Conservation (phyloP, 2,888 invertebrate genomes). For the Baccha elongata region DNA sequence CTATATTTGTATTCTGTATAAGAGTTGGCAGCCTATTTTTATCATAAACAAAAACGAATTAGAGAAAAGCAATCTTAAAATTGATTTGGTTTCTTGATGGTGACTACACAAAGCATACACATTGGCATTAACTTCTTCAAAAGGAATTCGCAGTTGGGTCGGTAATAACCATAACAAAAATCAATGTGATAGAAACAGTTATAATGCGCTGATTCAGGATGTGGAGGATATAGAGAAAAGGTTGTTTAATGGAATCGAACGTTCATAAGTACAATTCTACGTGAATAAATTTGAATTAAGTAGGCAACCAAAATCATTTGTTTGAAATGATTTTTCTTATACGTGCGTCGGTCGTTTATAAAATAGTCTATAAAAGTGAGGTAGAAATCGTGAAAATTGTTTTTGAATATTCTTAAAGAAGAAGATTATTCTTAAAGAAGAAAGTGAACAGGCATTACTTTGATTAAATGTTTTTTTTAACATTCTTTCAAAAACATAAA, state of each 20-base stretch:
- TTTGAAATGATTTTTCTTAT: no score
- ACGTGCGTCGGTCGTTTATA: no score
- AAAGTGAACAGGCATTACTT: no score
- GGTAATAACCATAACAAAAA: background rate
- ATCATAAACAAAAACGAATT: slow-evolving; percentile 10
- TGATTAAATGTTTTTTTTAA: no score
- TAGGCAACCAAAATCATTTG: no score
- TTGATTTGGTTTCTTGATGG: background rate
- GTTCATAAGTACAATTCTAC: background rate
- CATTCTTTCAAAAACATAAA: no score
- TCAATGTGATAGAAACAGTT: background rate
- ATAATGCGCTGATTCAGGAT: background rate
- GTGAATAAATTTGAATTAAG: no score
- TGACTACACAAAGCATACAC: background rate
- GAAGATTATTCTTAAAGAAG: no score
- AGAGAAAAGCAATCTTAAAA: slow-evolving; percentile 8
- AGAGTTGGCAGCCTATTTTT: slow-evolving; percentile 1
- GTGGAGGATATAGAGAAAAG: background rate
- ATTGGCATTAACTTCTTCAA: slow-evolving; percentile 4
- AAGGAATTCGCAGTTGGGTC: background rate
- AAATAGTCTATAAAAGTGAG: no score
- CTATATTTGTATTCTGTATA: background rate
- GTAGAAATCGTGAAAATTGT: no score
- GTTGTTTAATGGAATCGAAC: background rate
- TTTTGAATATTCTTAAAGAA: no score